phyloP scores from a whole-genome alignment of 2,797 vertebrate genomes.

The Cirrhinus mrigala region DNA sequence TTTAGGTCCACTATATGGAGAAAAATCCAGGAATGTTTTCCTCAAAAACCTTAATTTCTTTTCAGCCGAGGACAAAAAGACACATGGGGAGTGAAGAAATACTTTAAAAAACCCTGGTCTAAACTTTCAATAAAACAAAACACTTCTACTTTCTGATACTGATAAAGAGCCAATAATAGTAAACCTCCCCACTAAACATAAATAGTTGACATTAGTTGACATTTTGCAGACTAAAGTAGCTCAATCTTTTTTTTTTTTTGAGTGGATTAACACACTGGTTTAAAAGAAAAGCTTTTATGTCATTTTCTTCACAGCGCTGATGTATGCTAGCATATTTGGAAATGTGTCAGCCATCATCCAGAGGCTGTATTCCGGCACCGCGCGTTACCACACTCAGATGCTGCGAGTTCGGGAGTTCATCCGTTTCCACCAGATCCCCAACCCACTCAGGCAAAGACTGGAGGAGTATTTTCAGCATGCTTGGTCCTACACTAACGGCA shows the following conservation, averaged over 20 bases:
- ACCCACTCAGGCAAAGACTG: slow-evolving; percentile 81
- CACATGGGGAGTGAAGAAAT: no score
- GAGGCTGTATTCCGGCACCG: slow-evolving; percentile 85
- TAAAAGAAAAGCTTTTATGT: neutral
- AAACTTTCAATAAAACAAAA: neutral
- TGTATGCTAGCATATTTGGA: slow-evolving; percentile 89
- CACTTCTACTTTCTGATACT: neutral
- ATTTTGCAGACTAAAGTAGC: neutral
- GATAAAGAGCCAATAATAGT: neutral
- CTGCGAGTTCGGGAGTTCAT: slow-evolving; percentile 85
- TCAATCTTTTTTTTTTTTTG: neutral
- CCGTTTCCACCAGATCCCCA: slow-evolving; percentile 87
- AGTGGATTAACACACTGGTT: neutral
- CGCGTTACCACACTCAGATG: slow-evolving; percentile 86
- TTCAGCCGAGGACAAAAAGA: no score
- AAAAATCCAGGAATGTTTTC: no score
- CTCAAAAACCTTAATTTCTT: no score
- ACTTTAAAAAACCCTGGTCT: neutral
- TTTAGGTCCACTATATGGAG: no score
- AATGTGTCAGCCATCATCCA: slow-evolving; percentile 89
- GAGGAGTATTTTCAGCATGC: slow-evolving; percentile 82
- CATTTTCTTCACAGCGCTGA: slow-evolving; percentile 75
- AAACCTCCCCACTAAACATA: neutral
- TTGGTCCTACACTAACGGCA: slow-evolving; percentile 82
- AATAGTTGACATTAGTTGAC: neutral